Percentiles rank a stretch among this genome's conserved stretches.
These are phyloP conservation scores for Ammospiza maritima DNA, from an alignment of 2,797 vertebrate genomes.

Conservation along the genomic window DNA sequence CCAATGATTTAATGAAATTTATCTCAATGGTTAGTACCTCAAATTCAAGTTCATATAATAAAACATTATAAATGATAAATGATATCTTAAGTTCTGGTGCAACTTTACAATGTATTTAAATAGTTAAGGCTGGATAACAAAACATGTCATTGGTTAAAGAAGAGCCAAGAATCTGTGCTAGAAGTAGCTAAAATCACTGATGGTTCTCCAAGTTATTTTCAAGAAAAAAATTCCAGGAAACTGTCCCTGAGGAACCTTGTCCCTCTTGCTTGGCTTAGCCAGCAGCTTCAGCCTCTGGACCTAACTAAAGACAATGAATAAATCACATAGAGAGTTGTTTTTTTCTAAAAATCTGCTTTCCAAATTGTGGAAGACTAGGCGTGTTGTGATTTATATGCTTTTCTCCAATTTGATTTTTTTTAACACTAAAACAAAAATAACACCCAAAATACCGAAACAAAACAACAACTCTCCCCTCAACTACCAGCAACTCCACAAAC, in stretches of 20 bases:
- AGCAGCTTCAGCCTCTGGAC: neutral
- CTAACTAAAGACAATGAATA: neutral
- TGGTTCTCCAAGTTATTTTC: neutral
- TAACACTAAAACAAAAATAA: neutral
- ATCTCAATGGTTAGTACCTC: neutral
- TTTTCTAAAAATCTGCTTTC: neutral
- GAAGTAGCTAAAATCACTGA: neutral
- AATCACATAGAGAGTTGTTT: neutral
- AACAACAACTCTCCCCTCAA: neutral
- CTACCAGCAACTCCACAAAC: neutral
- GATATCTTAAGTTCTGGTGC: neutral
- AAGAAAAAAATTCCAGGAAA: neutral
- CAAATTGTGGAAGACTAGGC: neutral
- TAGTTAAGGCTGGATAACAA: neutral
- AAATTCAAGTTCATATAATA: neutral
- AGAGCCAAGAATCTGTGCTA: neutral
- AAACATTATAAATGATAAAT: neutral
- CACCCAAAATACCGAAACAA: neutral
- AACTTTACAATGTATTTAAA: neutral
- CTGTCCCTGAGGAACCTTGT: neutral
- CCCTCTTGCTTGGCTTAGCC: neutral
- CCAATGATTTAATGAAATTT: neutral
- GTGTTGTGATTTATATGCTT: neutral
- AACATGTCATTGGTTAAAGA: neutral
- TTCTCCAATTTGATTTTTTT: neutral